phyloP scores from a whole-genome alignment of 2,113 vertebrate species.

The Ranitomeya imitator region DNA sequence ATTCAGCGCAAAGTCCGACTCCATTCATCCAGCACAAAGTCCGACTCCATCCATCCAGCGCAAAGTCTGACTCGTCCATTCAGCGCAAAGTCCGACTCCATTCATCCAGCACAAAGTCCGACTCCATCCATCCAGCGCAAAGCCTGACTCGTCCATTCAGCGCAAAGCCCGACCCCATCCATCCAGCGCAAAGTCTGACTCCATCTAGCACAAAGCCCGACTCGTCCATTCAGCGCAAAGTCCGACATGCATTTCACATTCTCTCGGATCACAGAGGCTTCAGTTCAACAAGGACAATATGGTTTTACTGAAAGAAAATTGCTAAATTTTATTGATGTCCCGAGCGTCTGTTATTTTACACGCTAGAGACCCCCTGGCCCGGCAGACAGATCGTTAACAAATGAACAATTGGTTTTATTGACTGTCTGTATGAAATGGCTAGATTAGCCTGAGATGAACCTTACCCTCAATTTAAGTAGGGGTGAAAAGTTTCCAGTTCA shows the following conservation, averaged over 20 bases:
- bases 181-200: background rate
- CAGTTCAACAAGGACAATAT: background rate
- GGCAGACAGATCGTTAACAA: background rate
- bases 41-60: too few species aligned
- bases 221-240: background rate
- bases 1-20: background rate
- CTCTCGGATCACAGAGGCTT: background rate
- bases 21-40: too few species aligned
- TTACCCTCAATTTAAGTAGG: background rate
- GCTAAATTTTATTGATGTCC: background rate
- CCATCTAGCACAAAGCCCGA: too few species aligned
- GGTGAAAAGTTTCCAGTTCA: background rate
- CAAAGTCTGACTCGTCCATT: background rate
- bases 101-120: too few species aligned
- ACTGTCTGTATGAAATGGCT: background rate
- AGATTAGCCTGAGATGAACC: background rate
- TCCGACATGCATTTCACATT: background rate
- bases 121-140: too few species aligned
- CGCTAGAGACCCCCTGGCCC: background rate
- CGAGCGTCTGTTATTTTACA: background rate
- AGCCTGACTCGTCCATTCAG: too few species aligned
- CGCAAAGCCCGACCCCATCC: background rate
- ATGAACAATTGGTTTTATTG: conserved; percentile 16
- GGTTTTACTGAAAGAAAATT: background rate
- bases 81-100: background rate